A percentile compares a stretch with the other conserved stretches of the same genome.
phyloP scores from a whole-genome alignment of 2,113 vertebrate genomes.

The Albula goreensis region DNA sequence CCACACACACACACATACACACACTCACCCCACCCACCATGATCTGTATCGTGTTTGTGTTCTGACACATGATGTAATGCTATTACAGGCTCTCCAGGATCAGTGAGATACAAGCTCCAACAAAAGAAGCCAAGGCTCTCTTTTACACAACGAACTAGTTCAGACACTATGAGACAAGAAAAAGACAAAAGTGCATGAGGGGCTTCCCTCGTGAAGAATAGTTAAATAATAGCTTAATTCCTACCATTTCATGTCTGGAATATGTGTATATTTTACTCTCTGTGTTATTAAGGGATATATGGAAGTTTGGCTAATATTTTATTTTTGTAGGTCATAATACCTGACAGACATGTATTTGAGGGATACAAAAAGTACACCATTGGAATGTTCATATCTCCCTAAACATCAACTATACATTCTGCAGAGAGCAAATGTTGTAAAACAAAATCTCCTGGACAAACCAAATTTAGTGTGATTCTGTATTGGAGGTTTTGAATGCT shows the following conservation, averaged over 20 bases:
- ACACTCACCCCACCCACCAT: conserved; percentile 6
- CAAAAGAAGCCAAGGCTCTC: conserved; percentile 64
- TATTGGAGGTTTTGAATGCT: conserved; percentile 28
- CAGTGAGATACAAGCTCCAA: conserved; percentile 66
- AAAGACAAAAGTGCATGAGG: background rate
- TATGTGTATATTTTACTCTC: background rate
- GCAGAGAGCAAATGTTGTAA: background rate
- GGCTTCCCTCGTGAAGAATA: background rate
- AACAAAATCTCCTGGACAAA: background rate
- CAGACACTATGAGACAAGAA: conserved; percentile 47
- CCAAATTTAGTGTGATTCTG: background rate
- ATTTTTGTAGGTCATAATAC: background rate
- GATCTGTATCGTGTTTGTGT: conserved; percentile 46
- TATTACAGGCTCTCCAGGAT: conserved; percentile 57
- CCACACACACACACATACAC: background rate
- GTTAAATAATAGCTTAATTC: background rate
- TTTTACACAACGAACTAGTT: conserved; percentile 68
- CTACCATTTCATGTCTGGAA: background rate
- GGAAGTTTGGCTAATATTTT: background rate
- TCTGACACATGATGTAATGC: conserved; percentile 69
- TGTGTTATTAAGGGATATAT: background rate
- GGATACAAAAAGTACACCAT: background rate
- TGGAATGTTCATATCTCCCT: background rate
- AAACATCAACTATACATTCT: background rate
- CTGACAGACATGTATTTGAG: background rate